These are phyloP conservation scores for Caenorhabditis doughertyi DNA, from an alignment of 2,888 invertebrate species.

Conservation along the genomic window DNA sequence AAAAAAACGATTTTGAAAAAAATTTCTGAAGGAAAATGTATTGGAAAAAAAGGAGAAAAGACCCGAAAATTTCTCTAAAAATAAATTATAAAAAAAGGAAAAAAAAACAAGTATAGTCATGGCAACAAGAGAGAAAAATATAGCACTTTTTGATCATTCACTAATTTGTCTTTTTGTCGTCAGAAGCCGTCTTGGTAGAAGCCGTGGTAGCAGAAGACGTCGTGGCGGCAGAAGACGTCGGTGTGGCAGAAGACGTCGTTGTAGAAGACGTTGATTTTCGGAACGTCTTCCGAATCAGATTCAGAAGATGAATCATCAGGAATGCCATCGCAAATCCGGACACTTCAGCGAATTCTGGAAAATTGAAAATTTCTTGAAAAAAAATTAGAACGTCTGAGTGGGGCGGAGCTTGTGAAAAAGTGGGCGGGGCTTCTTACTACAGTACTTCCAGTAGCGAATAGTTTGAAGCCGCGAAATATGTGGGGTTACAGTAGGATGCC, in stretches of 20 bases:
- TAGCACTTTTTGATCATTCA: too few relatives aligned
- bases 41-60: not conserved
- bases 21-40: not conserved
- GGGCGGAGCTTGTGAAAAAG: too few relatives aligned
- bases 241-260: not conserved
- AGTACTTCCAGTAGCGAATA: too few relatives aligned
- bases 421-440: too few relatives aligned
- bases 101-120: not conserved
- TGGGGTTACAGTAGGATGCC: too few relatives aligned
- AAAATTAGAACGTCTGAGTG: too few relatives aligned
- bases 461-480: too few relatives aligned
- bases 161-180: not conserved
- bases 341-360: constrained; percentile 62
- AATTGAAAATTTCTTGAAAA: not conserved
- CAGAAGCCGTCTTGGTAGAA: too few relatives aligned
- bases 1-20: constrained; percentile 2
- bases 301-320: constrained; percentile 45
- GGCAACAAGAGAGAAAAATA: not conserved
- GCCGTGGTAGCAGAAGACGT: not conserved
- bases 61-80: too few relatives aligned
- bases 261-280: not conserved
- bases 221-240: not conserved
- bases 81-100: not conserved
- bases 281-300: constrained; percentile 28
- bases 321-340: constrained; percentile 58